Evolutionary conservation across 1,140 invertebrate genomes (phyloP), one percentile per base, ranked within the genome.

Genomic region (Nasonia vitripennis): DNA sequence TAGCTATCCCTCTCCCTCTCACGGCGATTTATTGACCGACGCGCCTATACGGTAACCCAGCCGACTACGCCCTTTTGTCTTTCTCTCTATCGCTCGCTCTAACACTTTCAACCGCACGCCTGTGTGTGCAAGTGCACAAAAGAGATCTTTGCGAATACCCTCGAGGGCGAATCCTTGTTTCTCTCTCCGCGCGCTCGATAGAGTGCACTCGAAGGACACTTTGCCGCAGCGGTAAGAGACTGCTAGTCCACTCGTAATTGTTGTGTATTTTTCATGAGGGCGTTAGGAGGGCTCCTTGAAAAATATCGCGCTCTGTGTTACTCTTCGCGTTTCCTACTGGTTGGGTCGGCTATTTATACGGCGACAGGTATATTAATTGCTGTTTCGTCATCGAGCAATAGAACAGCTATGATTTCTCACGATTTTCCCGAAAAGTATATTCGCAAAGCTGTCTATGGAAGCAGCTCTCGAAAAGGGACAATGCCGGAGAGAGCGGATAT

Each of bases 11-110:
- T 17, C 34, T 78, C 68, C 41, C 62, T 67, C 55, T 34, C 31
- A 27, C 41, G 27, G 82, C 75, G 75, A 84, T 84, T 84, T 78
- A 84, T 84, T 78, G 83, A 84, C 77, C 83, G 75, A 67, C 62
- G 75, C 74, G 34, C 73, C 81, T 83, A 75, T 78, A 45, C 70
- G 81, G 81, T 17, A 68, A 41, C 37, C 6, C 34, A 41, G 3
- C 10, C 34, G 62, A 7, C 67, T 71, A 17, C 71, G 51, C 81
- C 73, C 55, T 62, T n/a, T 62, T 62, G 55, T 62, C 55, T 62
- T 62, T 62, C 17, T 17, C 55, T 62, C 20, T 62, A 0, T 45
- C 41, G 6, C 9, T 45, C 41, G 6, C 41, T 45, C 41, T 11
- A 9, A 12, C 62, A 70, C 67, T 77, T 48, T 27, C 34, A 45